phyloP scores from a whole-genome alignment of 2,888 invertebrate species.

The Sinopyrophorus schimmeli region DNA sequence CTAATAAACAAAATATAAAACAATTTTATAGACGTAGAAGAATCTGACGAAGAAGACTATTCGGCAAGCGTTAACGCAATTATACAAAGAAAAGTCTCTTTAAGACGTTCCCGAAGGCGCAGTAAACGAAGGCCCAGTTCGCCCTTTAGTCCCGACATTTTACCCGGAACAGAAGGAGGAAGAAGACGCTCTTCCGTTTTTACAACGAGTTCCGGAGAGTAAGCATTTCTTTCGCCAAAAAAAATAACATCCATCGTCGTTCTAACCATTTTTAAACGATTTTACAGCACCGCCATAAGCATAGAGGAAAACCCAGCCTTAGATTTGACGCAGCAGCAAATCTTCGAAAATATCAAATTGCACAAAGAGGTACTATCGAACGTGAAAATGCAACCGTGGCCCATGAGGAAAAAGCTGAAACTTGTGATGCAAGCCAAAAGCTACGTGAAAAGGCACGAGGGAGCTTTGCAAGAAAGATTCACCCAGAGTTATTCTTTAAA shows the following conservation, averaged over 20 bases:
- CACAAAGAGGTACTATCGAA: conserved; percentile 90
- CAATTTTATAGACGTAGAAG: conserved; percentile 50
- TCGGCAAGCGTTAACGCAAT: conserved; percentile 85
- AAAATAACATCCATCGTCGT: background rate
- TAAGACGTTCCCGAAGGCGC: conserved; percentile 69
- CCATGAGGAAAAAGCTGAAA: conserved; percentile 79
- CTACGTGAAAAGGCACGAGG: conserved; percentile 88
- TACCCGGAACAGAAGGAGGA: conserved; percentile 52
- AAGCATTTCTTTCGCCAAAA: conserved; percentile 49
- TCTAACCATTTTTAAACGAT: too few relatives aligned
- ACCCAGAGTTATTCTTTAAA: conserved; percentile 87
- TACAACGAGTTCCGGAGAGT: conserved; percentile 88
- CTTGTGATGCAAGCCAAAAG: conserved; percentile 82
- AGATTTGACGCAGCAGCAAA: conserved; percentile 79
- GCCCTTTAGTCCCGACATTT: conserved; percentile 58
- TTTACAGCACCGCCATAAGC: conserved; percentile 78
- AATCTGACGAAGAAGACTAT: conserved; percentile 81
- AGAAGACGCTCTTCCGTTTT: conserved; percentile 73
- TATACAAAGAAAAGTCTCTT: conserved; percentile 76
- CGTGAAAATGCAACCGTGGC: conserved; percentile 84
- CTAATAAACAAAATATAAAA: too few relatives aligned
- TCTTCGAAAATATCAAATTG: conserved; percentile 85
- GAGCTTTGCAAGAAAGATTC: conserved; percentile 83
- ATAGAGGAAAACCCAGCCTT: conserved; percentile 69
- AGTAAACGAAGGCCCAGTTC: conserved; percentile 65